Percentiles rank a stretch among this genome's conserved stretches.
These are phyloP conservation scores for Fregetta grallaria DNA, from an alignment of 2,113 vertebrate species.

Conservation along the genomic window DNA sequence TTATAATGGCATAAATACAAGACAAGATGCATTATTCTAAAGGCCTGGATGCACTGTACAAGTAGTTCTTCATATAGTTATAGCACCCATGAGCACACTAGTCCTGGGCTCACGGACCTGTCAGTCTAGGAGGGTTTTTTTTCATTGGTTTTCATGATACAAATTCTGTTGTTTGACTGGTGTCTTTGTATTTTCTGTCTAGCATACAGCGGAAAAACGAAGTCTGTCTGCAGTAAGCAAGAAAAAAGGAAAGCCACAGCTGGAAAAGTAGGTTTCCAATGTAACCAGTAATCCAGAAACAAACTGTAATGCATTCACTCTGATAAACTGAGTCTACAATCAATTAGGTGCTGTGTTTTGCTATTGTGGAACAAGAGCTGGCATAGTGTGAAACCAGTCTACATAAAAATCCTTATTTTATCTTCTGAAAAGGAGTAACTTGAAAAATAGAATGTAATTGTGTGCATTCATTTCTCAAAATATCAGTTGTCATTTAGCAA, in stretches of 20 bases:
- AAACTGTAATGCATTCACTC: not conserved
- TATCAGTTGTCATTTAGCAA: not conserved
- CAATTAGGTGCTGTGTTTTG: not conserved
- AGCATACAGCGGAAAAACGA: conserved; percentile 78
- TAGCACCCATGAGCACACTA: not conserved
- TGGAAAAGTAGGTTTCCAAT: conserved; percentile 78
- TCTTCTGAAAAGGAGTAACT: not conserved
- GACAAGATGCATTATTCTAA: not conserved
- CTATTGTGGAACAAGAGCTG: not conserved
- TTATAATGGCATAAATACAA: not conserved
- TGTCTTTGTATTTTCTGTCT: conserved; percentile 12
- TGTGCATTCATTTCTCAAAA: not conserved
- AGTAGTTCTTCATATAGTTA: not conserved
- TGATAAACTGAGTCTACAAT: not conserved
- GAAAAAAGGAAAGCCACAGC: conserved; percentile 77
- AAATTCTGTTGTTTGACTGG: not conserved
- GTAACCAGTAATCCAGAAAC: not conserved
- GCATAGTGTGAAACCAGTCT: not conserved
- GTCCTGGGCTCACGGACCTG: not conserved
- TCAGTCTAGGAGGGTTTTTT: not conserved
- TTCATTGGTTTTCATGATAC: not conserved
- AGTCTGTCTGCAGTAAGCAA: conserved; percentile 70
- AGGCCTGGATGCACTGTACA: not conserved
- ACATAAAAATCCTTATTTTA: not conserved
- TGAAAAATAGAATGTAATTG: not conserved